Percentiles rank a stretch among this genome's conserved stretches.
Conservation (phyloP, 2,888 invertebrate genomes). For the Xestia xanthographa region DNA sequence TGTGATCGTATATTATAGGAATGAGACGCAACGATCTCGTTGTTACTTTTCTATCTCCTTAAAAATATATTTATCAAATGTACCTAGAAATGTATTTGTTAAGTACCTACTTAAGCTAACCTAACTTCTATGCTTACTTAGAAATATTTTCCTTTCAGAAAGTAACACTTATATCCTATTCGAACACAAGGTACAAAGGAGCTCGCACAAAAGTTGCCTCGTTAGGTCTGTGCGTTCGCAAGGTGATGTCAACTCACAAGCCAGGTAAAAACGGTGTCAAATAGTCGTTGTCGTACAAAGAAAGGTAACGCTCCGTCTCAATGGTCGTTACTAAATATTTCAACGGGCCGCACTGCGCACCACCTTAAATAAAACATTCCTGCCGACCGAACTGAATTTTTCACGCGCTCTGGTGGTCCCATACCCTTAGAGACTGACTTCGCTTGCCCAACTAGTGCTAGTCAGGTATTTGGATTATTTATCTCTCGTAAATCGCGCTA, state of each 20-base stretch:
- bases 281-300: slow-evolving; percentile 63
- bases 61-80: neutral
- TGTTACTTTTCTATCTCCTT: neutral
- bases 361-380: slow-evolving; percentile 86
- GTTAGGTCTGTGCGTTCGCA: slow-evolving; percentile 42
- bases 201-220: slow-evolving; percentile 30
- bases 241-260: slow-evolving; percentile 42
- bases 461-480: slow-evolving; percentile 59
- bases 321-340: slow-evolving; percentile 85
- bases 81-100: neutral
- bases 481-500: slow-evolving; percentile 50
- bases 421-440: slow-evolving; percentile 71
- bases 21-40: neutral
- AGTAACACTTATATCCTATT: slow-evolving; percentile 14
- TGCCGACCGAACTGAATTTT: slow-evolving; percentile 83
- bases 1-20: neutral
- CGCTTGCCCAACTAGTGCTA: slow-evolving; percentile 35
- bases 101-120: neutral
- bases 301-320: slow-evolving; percentile 79
- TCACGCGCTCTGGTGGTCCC: slow-evolving; percentile 77
- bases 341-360: slow-evolving; percentile 84
- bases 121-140: slow-evolving; percentile 4
- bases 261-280: slow-evolving; percentile 66
- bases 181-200: slow-evolving; percentile 36
- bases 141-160: slow-evolving; percentile 14